Conservation (phyloP, 2,888 invertebrate species). For the Barypeithes pellucidus region DNA sequence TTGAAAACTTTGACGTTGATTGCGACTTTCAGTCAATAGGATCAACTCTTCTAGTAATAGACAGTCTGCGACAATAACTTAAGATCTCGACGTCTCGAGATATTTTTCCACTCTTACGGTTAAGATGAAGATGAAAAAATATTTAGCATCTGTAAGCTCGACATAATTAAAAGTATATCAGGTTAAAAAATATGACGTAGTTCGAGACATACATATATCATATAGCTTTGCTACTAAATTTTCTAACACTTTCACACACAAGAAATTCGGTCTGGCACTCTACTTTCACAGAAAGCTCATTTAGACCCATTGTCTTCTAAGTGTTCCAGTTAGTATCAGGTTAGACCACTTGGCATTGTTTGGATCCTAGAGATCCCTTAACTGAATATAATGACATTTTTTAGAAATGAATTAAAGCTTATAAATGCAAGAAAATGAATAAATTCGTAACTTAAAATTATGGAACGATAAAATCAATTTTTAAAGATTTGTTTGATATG, state of each 20-base stretch:
- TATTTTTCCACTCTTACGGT: too few relatives aligned
- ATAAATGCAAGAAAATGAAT: not conserved
- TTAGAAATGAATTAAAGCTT: conserved; percentile 15
- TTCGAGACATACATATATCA: not conserved
- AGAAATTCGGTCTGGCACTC: conserved; percentile 1
- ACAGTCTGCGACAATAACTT: too few relatives aligned
- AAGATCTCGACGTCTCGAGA: too few relatives aligned
- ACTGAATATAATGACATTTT: conserved; percentile 4
- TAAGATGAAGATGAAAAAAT: not conserved
- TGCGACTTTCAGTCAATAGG: too few relatives aligned
- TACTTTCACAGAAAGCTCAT: not conserved
- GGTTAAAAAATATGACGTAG: not conserved
- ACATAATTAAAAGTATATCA: not conserved
- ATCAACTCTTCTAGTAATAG: too few relatives aligned
- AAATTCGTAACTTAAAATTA: not conserved
- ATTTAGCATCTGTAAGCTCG: not conserved
- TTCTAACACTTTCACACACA: not conserved
- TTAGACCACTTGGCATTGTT: not conserved
- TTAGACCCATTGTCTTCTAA: conserved; percentile 2
- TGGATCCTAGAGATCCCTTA: not conserved
- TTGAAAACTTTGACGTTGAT: too few relatives aligned
- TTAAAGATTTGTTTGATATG: too few relatives aligned
- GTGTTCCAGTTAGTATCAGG: not conserved
- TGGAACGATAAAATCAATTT: not conserved
- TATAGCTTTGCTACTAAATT: not conserved